phyloP scores from a whole-genome alignment of 2,888 invertebrate genomes.

The Neoaliturus tenellus region DNA sequence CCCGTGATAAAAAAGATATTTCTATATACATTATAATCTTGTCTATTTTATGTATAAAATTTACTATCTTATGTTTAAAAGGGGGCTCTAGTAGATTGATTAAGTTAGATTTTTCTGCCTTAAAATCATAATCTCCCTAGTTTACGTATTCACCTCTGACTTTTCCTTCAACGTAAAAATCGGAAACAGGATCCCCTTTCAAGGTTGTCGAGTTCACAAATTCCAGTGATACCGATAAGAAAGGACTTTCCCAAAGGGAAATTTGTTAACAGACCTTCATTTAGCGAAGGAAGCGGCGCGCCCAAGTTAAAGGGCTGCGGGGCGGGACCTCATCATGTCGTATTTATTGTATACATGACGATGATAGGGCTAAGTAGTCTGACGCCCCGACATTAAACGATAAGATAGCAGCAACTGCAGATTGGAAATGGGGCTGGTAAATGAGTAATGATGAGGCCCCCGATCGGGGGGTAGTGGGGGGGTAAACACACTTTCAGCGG shows the following conservation, averaged over 20 bases:
- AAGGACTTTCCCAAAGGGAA: slow-evolving; percentile 26
- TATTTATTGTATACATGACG: slow-evolving; percentile 43
- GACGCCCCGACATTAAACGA: slow-evolving; percentile 38
- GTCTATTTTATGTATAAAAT: too few species aligned
- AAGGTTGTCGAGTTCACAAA: background rate
- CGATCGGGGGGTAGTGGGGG: slow-evolving; percentile 19
- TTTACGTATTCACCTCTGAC: background rate
- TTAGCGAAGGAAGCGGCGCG: slow-evolving; percentile 33
- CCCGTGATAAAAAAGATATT: too few species aligned
- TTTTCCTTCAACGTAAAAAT: background rate
- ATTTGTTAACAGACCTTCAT: slow-evolving; percentile 39
- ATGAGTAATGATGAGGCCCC: slow-evolving; percentile 53
- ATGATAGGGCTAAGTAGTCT: slow-evolving; percentile 35
- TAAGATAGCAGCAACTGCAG: slow-evolving; percentile 47
- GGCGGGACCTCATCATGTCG: slow-evolving; percentile 18
- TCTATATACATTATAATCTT: too few species aligned
- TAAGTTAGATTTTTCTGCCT: too few species aligned
- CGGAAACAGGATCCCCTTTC: background rate
- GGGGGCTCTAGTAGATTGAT: too few species aligned
- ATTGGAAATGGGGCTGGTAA: slow-evolving; percentile 53
- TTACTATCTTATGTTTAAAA: too few species aligned
- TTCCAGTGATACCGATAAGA: background rate
- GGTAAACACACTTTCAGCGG: slow-evolving; percentile 14
- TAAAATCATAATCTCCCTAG: too few species aligned
- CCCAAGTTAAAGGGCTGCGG: background rate